These are phyloP conservation scores for Pseudochirops cupreus DNA, from an alignment of 2,797 vertebrate species.

Conservation along the genomic window DNA sequence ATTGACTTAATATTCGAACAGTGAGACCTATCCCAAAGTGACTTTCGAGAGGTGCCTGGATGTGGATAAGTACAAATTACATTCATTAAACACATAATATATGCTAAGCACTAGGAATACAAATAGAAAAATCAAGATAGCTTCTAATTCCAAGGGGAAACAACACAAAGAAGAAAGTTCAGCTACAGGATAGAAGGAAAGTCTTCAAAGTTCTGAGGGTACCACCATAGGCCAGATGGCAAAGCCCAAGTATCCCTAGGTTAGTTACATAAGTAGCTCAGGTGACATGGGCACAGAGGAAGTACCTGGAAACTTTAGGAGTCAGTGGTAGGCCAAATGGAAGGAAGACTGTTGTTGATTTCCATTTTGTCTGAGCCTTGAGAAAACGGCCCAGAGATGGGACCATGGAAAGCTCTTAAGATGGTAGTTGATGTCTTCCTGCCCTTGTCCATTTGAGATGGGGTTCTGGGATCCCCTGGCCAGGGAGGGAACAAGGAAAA, in stretches of 20 bases:
- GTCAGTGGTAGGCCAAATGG: background rate
- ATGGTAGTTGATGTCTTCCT: background rate
- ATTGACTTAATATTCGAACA: background rate
- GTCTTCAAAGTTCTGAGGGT: background rate
- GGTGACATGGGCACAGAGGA: background rate
- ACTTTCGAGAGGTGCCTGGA: background rate
- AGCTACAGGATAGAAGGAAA: background rate
- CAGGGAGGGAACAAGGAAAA: background rate
- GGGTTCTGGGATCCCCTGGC: background rate
- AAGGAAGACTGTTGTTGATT: background rate
- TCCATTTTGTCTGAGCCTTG: background rate
- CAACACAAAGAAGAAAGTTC: background rate
- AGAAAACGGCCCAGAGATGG: background rate
- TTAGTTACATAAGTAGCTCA: background rate
- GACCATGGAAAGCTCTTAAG: background rate
- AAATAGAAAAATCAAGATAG: background rate
- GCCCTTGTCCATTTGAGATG: background rate
- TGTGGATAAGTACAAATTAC: background rate
- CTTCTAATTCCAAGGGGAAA: background rate
- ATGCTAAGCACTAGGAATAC: background rate
- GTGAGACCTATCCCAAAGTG: background rate
- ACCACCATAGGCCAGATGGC: background rate
- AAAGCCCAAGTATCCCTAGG: background rate
- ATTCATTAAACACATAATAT: background rate
- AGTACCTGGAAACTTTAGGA: background rate